Base-by-base conservation (phyloP, 1,140 invertebrate species). In the Drosophila busckii region DNA sequence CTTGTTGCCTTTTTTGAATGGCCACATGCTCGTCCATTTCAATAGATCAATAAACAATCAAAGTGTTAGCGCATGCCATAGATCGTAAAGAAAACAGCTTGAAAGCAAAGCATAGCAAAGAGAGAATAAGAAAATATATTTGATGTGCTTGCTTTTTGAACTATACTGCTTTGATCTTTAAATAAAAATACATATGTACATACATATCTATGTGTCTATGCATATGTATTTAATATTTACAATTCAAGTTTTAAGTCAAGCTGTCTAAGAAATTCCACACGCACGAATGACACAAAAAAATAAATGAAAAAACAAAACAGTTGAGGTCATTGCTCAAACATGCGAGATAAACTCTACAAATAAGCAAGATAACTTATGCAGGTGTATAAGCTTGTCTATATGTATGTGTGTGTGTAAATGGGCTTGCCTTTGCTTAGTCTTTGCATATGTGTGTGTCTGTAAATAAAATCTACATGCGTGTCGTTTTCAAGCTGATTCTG, bases 301-400 rank as follows among this genome's bases (percentile, higher is more conserved):
- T 32, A 23, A 31, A 22, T 10, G 4, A 19, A 50, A 55, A 35
- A 29, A 46, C 38, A 53, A 22, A 49, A 37, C 35, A 37, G 48
- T 32, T 56, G 62, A 68, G 73, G 67, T 80, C 68, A 64, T 80
- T 67, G 52, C 55, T 73, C 53, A 66, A 55, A 41, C 41, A 53
- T 41, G 61, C 35, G 13, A 42, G 40, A 25, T 50, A 26, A n/a
- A n/a, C n/a, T n/a, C 31, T 54, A 46, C 41, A 45, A 55, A 38
- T 46, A 56, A 32, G 38, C 53, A 56, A 56, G 9, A 5, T n/a
- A 13, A 19, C 34, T 29, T 8, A 17, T 4, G 3, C 28, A 46
- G 4, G 10, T 19, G 12, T 42, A 42, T 28, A 15, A 15, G 23
- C 13, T n/a, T 41, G 26, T 31, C 12, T 26, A 5, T 17, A 7